Percentiles rank a stretch among this genome's conserved stretches.
Evolutionary conservation across 1,140 invertebrate genomes (phyloP).

Genomic region (Drosophila miranda): DNA sequence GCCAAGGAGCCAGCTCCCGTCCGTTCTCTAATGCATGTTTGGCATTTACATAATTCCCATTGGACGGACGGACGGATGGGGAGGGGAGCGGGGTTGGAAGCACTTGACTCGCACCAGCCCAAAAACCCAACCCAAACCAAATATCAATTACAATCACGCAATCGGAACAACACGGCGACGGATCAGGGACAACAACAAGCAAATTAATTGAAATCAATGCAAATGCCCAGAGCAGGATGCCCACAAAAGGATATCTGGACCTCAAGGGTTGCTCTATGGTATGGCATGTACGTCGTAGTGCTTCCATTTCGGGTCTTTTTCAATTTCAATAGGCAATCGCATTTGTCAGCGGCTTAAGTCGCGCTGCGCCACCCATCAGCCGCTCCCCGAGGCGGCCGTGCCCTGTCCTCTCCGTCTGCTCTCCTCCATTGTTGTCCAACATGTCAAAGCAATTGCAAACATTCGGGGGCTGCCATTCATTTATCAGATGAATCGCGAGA

Average conservation of each 20-base stretch:
- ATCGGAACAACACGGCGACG: slow-evolving; percentile 46
- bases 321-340: slow-evolving; percentile 71
- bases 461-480: slow-evolving; percentile 77
- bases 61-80: neutral
- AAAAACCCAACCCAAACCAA: slow-evolving; percentile 48
- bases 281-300: too few relatives aligned
- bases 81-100: slow-evolving; percentile 6
- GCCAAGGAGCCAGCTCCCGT: slow-evolving; percentile 21
- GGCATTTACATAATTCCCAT: slow-evolving; percentile 72
- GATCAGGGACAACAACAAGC: slow-evolving; percentile 60
- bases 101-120: slow-evolving; percentile 65
- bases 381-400: neutral
- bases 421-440: slow-evolving; percentile 73
- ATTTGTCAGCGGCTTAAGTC: slow-evolving; percentile 78
- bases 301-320: slow-evolving; percentile 34
- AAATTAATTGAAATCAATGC: slow-evolving; percentile 81
- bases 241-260: slow-evolving; percentile 14
- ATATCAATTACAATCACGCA: slow-evolving; percentile 80
- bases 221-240: slow-evolving; percentile 52
- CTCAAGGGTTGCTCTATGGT: slow-evolving; percentile 63
- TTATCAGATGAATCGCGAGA: slow-evolving; percentile 53
- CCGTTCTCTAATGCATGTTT: slow-evolving; percentile 68
- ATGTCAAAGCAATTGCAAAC: slow-evolving; percentile 81
- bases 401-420: neutral
- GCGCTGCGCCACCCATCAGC: neutral